Base-by-base conservation (phyloP, 2,888 invertebrate species). In the Philaethria dido region DNA sequence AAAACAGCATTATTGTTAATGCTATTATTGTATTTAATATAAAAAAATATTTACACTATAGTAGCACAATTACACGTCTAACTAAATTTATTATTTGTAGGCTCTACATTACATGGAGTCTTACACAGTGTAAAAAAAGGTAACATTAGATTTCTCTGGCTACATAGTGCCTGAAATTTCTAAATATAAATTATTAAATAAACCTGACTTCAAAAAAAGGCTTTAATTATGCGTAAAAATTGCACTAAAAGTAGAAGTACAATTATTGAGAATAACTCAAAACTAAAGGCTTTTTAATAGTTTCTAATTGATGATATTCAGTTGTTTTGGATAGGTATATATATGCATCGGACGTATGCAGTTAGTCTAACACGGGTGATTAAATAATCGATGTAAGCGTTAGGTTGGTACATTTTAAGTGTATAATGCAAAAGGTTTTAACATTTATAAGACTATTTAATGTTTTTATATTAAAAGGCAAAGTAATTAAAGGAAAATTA, bases 311-410 rank as follows among this genome's bases (percentile, higher is more conserved):
- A 1, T 33, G 13, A 13, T 39, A 39, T 39, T 3, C 1, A 11
- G 13, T 11, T 39, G 13, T 13, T 13, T 39, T 39, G 45, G 9
- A 45, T 45, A 8, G 18, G n/a, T n/a, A 18, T 18, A 18, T 45
- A 18, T 1, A 11, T 18, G 45, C 47, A 48, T 59, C 13, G 59
- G 62, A 62, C 55, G 55, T 54, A 39, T 62, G 55, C 47, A 62
- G 29, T 48, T 39, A 57, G 55, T 66, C 22, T 25, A 25, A 29
- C 62, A 42, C 25, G 29, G 44, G 39, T 9, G 55, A 55, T 57
- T 62, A 18, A 62, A 66, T 55, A 62, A 57, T 62, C 50, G 66
- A 66, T 62, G 29, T 29, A 48, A 55, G 52, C 50, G 47, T 39
- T 39, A 25, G 29, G 18, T 45, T n/a, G 5, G n/a, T 11, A 44